A percentile compares a stretch with the other conserved stretches of the same genome.
phyloP scores from a whole-genome alignment of 2,113 vertebrate species.

The Oceanodroma tethys region DNA sequence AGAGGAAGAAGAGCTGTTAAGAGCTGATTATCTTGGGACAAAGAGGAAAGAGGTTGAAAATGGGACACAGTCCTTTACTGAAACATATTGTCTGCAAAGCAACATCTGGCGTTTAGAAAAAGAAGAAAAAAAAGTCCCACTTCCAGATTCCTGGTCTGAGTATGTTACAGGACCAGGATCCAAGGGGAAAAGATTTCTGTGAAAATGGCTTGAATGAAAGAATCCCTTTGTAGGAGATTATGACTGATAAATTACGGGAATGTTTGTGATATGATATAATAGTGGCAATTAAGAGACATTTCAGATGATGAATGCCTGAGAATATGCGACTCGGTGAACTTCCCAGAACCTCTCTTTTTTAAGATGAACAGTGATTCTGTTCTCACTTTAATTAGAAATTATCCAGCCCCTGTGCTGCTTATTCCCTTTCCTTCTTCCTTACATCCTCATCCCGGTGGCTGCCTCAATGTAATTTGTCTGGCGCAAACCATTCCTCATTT shows the following conservation, averaged over 20 bases:
- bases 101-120: background rate
- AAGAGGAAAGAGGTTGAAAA: constrained; percentile 28
- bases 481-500: background rate
- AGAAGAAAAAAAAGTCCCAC: background rate
- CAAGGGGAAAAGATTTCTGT: background rate
- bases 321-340: background rate
- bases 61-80: background rate
- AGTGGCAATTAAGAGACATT: constrained; percentile 43
- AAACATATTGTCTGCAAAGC: background rate
- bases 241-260: constrained; percentile 43
- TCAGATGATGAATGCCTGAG: constrained; percentile 40
- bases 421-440: background rate
- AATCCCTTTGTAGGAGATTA: constrained; percentile 37
- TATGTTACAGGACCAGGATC: background rate
- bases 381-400: constrained; percentile 28
- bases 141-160: background rate
- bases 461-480: background rate
- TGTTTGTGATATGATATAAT: constrained; percentile 52
- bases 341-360: constrained; percentile 31
- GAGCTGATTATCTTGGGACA: background rate
- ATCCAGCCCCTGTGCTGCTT: background rate
- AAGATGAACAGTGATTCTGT: constrained; percentile 28
- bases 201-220: constrained; percentile 9
- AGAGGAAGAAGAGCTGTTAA: constrained; percentile 57
- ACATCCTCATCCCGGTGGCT: background rate